Conservation (phyloP, 1,140 invertebrate species). For the Diuraphis noxia region DNA sequence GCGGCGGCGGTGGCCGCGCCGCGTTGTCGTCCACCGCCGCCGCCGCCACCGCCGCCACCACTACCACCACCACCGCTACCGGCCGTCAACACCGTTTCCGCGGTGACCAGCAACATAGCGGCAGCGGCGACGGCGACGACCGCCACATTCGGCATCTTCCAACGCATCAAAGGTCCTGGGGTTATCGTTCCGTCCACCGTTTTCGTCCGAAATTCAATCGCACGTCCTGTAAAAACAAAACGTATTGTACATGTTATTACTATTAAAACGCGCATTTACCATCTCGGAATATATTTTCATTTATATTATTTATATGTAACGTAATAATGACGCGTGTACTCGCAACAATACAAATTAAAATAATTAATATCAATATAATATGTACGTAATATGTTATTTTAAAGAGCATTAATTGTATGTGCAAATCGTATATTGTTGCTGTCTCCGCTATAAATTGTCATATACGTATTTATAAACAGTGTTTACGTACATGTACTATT, state of each 20-base stretch:
- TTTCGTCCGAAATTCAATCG: background rate
- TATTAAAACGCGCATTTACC: background rate
- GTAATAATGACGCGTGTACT: background rate
- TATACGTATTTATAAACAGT: too few species aligned
- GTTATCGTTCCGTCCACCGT: background rate
- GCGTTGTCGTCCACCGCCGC: slow-evolving; percentile 26
- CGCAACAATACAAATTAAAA: background rate
- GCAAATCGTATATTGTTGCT: background rate
- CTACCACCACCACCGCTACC: background rate
- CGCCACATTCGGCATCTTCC: slow-evolving; percentile 35
- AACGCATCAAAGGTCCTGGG: slow-evolving; percentile 1
- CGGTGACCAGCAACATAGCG: slow-evolving; percentile 33
- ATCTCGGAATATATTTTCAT: background rate
- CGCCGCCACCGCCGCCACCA: background rate
- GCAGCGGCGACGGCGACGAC: background rate
- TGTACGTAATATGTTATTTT: background rate
- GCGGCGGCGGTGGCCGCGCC: background rate
- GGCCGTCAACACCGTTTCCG: slow-evolving; percentile 19
- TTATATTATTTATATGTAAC: too few species aligned
- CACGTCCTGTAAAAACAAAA: background rate
- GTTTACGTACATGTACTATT: background rate
- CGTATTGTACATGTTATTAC: background rate
- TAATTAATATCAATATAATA: background rate
- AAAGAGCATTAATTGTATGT: background rate
- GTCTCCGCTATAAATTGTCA: background rate